Base-by-base conservation (phyloP, 1,140 invertebrate species). In the Neotoxoptera formosana region DNA sequence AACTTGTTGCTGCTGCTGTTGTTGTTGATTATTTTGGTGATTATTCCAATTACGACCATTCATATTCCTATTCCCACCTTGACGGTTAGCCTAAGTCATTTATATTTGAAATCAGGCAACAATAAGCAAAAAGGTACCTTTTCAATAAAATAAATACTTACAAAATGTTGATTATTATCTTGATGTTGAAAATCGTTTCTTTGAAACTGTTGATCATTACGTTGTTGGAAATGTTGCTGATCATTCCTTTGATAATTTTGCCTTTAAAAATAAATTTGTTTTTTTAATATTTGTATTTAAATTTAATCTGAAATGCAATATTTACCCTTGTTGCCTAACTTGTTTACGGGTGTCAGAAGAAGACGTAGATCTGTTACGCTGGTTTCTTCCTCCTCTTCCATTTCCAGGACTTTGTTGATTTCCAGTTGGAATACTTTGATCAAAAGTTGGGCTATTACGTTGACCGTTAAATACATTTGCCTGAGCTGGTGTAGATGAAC, bases 31-130 rank as follows among this genome's bases (percentile, higher is more conserved):
- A 76, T 93, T 76, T 88, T 91, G 93, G 76, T 93, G 93, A 36
- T 94, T 94, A 53, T 83, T 88, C 88, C 94, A 67, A 81, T 93
- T 93, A 6, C 94, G 93, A 21, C 94, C 94, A 45, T 93, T 94
- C 48, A 93, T 86, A 86, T 93, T 93, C 30, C 91, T 83, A 93
- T 93, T 93, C 8, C 91, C 91, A 30, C 81, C 48, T 45, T 93
- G 91, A n/a, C 91, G 91, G 45, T 93, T 93, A 41, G 45, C 81
- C 91, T 93, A 41, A 51, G 47, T n/a, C 36, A 48, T 23, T 48
- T 23, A 48, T 7, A 30, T 45, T 41, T n/a, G 30, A 17, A 30
- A 17, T 56, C 1, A 89, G 51, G 25, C 2, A 7, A 11, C 2
- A 90, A 51, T 23, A 6, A 45, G 47, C 25, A 25, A 30, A 20